Evolutionary conservation across 1,140 invertebrate genomes (phyloP), one percentile per base, ranked within the genome.

Genomic region (Neodiprion fabricii): DNA sequence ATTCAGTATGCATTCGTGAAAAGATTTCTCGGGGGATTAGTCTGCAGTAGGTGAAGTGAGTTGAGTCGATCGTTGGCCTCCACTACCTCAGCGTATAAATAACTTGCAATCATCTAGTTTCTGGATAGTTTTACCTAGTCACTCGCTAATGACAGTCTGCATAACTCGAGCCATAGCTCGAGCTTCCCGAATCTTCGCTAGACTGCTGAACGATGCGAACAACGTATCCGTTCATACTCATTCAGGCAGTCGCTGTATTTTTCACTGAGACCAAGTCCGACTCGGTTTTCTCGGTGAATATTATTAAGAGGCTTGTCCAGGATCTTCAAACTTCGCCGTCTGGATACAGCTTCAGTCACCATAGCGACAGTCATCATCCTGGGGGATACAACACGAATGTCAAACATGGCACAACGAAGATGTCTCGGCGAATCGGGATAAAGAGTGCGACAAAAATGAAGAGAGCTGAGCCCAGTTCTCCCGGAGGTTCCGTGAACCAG

Each of bases 111-210:
- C 11, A 12, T 61, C 53, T 17, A 61, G 53, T 61, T 61, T 17
- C 53, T 61, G 53, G 53, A 14, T 61, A 61, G 53, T 61, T 61
- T 61, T 61, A 61, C 11, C n/a, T 61, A 61, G 53, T 61, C 53
- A 17, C 53, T 61, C n/a, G 53, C n/a, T 61, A 61, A 61, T 61
- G 53, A 61, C 53, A 17, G 53, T 61, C n/a, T 61, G 28, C 28
- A 40, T 14, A 61, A 61, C 53, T 17, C 28, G 28, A 14, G n/a
- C 53, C 53, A 61, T 61, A 61, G 28, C 28, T 40, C 28, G 28
- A 40, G 5, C 28, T 61, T 61, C 53, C 5, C 11, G n/a, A 61
- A 17, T 61, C 53, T 12, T 61, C 53, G 53, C 3, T 61, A 17
- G 11, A 61, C 53, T 61, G n/a, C n/a, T 17, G n/a, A 61, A 61